These are phyloP conservation scores for Malurus alboscapulatus DNA, from an alignment of 2,113 vertebrate species.

Conservation along the genomic window DNA sequence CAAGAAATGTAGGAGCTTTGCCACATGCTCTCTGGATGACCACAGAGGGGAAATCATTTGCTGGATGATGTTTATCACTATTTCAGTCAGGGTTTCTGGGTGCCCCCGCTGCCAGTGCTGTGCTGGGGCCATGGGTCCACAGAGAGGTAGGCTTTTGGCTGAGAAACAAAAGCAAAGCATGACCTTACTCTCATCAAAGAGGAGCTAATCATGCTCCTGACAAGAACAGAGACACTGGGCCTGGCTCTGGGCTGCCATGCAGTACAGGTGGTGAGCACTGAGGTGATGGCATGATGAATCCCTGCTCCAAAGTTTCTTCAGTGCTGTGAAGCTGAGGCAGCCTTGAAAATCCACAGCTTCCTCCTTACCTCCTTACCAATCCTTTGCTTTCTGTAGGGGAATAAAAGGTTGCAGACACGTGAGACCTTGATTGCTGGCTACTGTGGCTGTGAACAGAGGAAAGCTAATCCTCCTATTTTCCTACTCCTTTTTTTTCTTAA, in stretches of 20 bases:
- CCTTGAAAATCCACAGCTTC: background rate
- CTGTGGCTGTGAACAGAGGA: background rate
- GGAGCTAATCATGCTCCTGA: background rate
- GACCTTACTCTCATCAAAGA: background rate
- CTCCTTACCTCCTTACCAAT: background rate
- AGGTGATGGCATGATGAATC: rapidly evolving
- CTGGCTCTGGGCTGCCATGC: background rate
- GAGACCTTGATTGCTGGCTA: background rate
- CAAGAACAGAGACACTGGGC: background rate
- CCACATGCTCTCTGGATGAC: background rate
- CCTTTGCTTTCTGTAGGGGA: background rate
- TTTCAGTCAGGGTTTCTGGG: background rate
- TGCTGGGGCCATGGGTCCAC: background rate
- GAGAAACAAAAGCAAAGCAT: background rate
- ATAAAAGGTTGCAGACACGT: background rate
- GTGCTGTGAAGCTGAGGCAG: background rate
- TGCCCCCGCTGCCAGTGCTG: background rate
- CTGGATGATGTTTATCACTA: background rate
- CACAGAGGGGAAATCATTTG: background rate
- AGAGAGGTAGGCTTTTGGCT: background rate
- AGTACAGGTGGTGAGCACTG: background rate
- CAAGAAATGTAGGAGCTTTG: background rate
- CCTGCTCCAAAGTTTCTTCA: background rate
- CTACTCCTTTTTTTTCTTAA: background rate
- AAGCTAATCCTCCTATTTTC: background rate